phyloP scores from a whole-genome alignment of 2,888 invertebrate species.

The Leucania comma region DNA sequence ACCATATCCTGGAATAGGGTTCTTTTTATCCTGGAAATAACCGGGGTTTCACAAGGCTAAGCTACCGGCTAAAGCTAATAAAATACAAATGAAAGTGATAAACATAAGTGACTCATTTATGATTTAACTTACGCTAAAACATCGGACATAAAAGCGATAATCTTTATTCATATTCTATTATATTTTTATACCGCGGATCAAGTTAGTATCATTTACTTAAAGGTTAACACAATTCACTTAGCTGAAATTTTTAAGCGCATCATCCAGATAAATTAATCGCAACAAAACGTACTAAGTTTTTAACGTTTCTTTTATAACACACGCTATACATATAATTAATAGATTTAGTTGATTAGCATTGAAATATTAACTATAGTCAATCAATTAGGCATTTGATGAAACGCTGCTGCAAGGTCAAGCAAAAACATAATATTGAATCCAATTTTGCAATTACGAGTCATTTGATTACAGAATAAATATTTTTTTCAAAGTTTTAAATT shows the following conservation, averaged over 20 bases:
- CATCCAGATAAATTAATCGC: constrained; percentile 3
- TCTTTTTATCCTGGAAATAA: too few relatives aligned
- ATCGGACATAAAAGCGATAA: neutral
- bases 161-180: neutral
- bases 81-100: constrained; percentile 8
- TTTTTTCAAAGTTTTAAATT: neutral
- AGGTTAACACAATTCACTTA: constrained; percentile 3
- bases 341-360: neutral
- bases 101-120: neutral
- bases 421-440: neutral
- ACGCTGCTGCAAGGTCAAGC: constrained; percentile 2
- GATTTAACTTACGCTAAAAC: neutral
- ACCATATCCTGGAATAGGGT: too few relatives aligned
- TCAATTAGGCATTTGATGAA: constrained; percentile 10
- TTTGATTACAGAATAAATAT: neutral
- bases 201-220: neutral
- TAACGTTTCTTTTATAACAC: neutral
- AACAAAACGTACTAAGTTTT: neutral
- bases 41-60: too few relatives aligned
- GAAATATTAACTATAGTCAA: neutral
- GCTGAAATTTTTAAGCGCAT: neutral
- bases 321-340: neutral
- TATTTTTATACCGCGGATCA: neutral
- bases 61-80: neutral
- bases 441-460: neutral